Evolutionary conservation across 2,888 invertebrate species (phyloP), one percentile per base, ranked within the genome.

Genomic region (Malacosoma neustria): DNA sequence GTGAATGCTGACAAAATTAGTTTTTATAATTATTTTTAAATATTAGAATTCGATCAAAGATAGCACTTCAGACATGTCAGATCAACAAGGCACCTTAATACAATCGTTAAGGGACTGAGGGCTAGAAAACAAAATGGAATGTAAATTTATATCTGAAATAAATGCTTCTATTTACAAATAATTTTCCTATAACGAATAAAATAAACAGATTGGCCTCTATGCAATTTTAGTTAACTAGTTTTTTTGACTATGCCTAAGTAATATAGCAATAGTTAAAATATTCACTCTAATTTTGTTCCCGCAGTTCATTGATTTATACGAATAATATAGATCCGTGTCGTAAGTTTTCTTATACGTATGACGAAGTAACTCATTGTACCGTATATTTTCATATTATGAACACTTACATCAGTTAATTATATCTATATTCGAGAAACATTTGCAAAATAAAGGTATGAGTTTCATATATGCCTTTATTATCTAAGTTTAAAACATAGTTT

Each of bases 221-320:
- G 6, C 62, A 61, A 58, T 46, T 53, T 50, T 62, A 9, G 22
- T 22, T 22, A 7, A 5, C 22, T 22, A 22, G 5, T 4, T 9
- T 2, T 22, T 22, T 22, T 22, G 22, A 7, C 9, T 22, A 22
- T 7, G 22, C 5, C 5, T 22, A 7, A 22, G 9, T 22, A n/a
- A n/a, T 22, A 22, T 22, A 22, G 22, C 22, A 7, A 22, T 22
- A 22, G 5, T 58, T 53, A 57, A 66, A n/a, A n/a, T n/a, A 70
- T 64, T 68, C 59, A 66, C 59, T 55, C 55, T 60, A 51, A 55
- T 49, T 60, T 77, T 76, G 74, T 52, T 76, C 76, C 76, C 77
- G 57, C 66, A 59, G 57, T 57, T 49, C 14, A 48, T 22, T 7
- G 22, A 22, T 22, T 22, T 9, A 2, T 22, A 22, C 9, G 5